These are phyloP conservation scores for Enteromius afrohamiltoni DNA, from an alignment of 2,797 vertebrate species.

Conservation along the genomic window DNA sequence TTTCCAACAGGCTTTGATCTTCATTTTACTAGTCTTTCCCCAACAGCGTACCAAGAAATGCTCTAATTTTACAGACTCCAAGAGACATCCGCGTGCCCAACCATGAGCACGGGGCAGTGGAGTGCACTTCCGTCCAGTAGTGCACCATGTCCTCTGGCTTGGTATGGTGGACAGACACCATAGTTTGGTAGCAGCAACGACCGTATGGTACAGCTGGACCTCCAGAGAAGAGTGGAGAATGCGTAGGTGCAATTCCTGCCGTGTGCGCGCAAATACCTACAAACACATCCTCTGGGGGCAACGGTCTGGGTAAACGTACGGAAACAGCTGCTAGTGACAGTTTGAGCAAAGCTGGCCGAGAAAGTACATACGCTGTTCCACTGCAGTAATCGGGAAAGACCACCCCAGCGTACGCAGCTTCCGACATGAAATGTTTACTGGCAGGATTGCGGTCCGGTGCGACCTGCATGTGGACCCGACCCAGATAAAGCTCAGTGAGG, in stretches of 20 bases:
- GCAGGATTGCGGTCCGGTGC: slow-evolving; percentile 73
- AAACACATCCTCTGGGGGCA: slow-evolving; percentile 86
- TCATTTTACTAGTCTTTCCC: slow-evolving; percentile 57
- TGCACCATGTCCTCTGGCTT: slow-evolving; percentile 78
- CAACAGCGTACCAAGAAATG: slow-evolving; percentile 69
- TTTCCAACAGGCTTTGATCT: neutral
- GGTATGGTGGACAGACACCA: slow-evolving; percentile 84
- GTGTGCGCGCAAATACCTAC: slow-evolving; percentile 81
- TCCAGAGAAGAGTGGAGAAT: slow-evolving; percentile 82
- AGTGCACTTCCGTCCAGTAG: slow-evolving; percentile 75
- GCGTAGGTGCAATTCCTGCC: slow-evolving; percentile 82
- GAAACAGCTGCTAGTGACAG: slow-evolving; percentile 74
- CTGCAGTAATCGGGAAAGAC: slow-evolving; percentile 90
- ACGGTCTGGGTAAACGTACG: slow-evolving; percentile 66
- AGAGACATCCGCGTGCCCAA: slow-evolving; percentile 74
- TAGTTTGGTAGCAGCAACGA: slow-evolving; percentile 85
- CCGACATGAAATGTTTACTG: slow-evolving; percentile 77
- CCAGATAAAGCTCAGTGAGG: slow-evolving; percentile 81
- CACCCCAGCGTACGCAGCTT: slow-evolving; percentile 69
- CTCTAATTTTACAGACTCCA: slow-evolving; percentile 79
- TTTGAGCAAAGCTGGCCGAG: slow-evolving; percentile 76
- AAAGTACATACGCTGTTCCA: slow-evolving; percentile 86
- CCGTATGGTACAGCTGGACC: slow-evolving; percentile 77
- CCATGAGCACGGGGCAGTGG: slow-evolving; percentile 77
- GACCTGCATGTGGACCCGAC: slow-evolving; percentile 83